These are phyloP conservation scores for Myiozetetes cayanensis DNA, from an alignment of 2,113 vertebrate genomes.

Conservation along the genomic window DNA sequence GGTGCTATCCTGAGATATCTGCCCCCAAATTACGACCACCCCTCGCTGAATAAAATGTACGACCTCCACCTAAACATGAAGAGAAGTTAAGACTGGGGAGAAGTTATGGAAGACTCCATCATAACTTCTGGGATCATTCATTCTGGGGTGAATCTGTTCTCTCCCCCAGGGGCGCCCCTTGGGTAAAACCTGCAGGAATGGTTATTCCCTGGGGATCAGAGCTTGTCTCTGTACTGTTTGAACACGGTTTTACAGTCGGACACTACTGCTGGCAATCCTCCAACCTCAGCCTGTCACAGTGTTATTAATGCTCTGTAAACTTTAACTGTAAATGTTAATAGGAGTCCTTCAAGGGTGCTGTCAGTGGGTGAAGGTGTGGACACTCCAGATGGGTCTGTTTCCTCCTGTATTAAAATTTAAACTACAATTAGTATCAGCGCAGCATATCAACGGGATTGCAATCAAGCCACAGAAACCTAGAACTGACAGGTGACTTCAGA, in stretches of 20 bases:
- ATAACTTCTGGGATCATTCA: fast-evolving
- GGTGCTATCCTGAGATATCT: background rate
- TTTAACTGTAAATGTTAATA: too few species aligned
- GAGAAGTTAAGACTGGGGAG: too few species aligned
- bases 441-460: background rate
- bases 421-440: background rate
- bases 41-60: background rate
- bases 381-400: background rate
- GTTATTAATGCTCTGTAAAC: background rate
- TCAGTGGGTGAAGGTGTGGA: background rate
- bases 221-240: background rate
- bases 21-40: background rate
- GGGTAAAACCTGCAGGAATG: too few species aligned
- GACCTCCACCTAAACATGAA: background rate
- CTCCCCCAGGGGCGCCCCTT: background rate
- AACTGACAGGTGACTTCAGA: background rate
- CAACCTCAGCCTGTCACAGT: too few species aligned
- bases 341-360: background rate
- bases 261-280: background rate
- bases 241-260: background rate
- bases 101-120: background rate
- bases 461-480: too few species aligned
- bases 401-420: background rate
- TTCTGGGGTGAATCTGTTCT: background rate
- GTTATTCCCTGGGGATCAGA: background rate